Evolutionary conservation across 2,888 invertebrate species (phyloP).

Genomic region (Gastrophysa polygoni): DNA sequence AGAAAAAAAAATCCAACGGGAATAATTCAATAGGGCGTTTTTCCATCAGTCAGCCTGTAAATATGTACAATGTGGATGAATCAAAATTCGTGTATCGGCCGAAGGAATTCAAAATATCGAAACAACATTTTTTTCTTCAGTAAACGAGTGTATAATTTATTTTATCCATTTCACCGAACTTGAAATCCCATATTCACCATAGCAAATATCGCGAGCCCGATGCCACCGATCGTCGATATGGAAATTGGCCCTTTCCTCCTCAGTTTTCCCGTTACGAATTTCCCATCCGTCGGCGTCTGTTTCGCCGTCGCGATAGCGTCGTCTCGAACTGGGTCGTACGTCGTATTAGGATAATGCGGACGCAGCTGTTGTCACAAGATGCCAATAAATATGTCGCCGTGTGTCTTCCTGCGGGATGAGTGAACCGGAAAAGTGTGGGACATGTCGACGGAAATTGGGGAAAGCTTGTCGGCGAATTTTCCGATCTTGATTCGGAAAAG

Average conservation of each 20-base stretch:
- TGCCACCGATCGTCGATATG: background rate
- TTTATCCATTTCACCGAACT: too few species aligned
- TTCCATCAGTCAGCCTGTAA: too few species aligned
- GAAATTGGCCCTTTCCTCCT: background rate
- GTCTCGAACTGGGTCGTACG: background rate
- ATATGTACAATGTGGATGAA: too few species aligned
- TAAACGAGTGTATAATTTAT: too few species aligned
- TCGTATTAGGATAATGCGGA: constrained; percentile 1
- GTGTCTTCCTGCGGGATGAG: background rate
- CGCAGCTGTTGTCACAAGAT: background rate
- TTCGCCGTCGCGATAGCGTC: background rate
- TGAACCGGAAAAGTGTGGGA: background rate
- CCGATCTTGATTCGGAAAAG: background rate
- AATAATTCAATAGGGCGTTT: too few species aligned
- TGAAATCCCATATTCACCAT: too few species aligned
- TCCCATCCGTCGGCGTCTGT: background rate
- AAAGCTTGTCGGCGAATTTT: background rate
- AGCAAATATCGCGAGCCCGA: too few species aligned
- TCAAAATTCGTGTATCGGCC: too few species aligned
- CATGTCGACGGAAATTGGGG: background rate
- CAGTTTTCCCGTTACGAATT: background rate
- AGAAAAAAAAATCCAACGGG: too few species aligned
- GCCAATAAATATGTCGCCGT: constrained; percentile 1
- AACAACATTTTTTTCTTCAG: too few species aligned
- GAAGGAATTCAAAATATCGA: too few species aligned